Base-by-base conservation (phyloP, 1,140 invertebrate species). In the Microplitis demolitor region DNA sequence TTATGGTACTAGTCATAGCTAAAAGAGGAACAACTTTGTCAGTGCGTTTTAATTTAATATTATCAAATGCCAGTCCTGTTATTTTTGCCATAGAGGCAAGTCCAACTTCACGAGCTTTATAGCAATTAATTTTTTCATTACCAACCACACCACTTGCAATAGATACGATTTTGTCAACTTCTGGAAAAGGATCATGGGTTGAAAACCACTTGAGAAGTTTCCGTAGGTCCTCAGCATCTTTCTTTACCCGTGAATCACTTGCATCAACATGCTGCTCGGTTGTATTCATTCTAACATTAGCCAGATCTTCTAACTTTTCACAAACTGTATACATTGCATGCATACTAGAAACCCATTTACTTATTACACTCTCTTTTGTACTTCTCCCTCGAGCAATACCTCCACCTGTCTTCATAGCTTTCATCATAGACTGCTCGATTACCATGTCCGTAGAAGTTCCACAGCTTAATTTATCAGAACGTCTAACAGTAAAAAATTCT, bases 341-440 rank as follows among this genome's bases (percentile, higher is more conserved):
- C 56, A 60, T 60, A 31, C 16, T 24, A 14, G 71, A 62, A 68
- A 74, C 72, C 77, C 74, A 80, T 67, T 70, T 76, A 31, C 54
- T 13, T 6, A 78, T 34, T 14, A 71, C 56, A 68, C 64, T 76
- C 2, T 79, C 76, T 13, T 56, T 73, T 24, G 75, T 69, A 37
- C 79, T 72, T 33, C 78, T 67, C 16, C 81, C 79, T 14, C 67
- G 74, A 73, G 78, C 11, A 1, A 60, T 33, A 33, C 80, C 80
- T 16, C 78, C 80, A 56, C 16, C 58, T 14, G 72, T 79, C 62
- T 84, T 83, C 78, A 84, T 84, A n/a, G 82, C 69, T 75, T 76
- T 76, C 82, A 85, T 87, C 0, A 86, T 31, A 74, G 54, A 76
- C 74, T 85, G 83, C 62, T 86, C 84, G 53, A 86, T 85, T 9